phyloP scores from a whole-genome alignment of 2,113 vertebrate species.

The Gnathonemus echidnorhynchus region DNA sequence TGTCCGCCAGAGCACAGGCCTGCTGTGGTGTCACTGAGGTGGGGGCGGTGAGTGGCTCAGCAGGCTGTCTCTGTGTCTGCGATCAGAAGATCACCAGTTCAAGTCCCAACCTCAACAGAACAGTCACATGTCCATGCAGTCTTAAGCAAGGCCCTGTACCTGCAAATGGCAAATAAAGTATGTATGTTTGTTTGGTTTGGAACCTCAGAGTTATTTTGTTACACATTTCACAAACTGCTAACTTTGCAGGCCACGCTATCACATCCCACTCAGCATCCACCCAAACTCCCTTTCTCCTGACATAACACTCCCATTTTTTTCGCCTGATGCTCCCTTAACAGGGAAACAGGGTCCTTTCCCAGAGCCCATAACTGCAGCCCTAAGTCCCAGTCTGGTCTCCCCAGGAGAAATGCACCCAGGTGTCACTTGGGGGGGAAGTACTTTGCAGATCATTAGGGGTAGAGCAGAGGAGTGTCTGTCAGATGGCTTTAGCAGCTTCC shows the following conservation, averaged over 20 bases:
- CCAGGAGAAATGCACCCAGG: not conserved
- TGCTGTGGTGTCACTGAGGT: not conserved
- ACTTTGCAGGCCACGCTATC: not conserved
- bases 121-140: no score
- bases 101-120: no score
- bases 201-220: not conserved
- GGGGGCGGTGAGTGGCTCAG: no score
- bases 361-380: not conserved
- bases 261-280: not conserved
- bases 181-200: no score
- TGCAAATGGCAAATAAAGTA: no score
- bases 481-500: not conserved
- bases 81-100: no score
- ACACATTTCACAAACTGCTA: not conserved
- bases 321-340: not conserved
- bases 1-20: not conserved
- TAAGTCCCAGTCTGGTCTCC: not conserved
- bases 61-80: no score
- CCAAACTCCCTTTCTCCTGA: not conserved
- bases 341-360: not conserved
- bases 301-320: not conserved
- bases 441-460: not conserved
- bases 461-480: not conserved
- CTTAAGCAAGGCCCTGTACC: no score
- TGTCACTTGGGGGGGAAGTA: not conserved